These are phyloP conservation scores for Amblyjoppa fuscipennis DNA, from an alignment of 2,888 invertebrate genomes.

Conservation along the genomic window DNA sequence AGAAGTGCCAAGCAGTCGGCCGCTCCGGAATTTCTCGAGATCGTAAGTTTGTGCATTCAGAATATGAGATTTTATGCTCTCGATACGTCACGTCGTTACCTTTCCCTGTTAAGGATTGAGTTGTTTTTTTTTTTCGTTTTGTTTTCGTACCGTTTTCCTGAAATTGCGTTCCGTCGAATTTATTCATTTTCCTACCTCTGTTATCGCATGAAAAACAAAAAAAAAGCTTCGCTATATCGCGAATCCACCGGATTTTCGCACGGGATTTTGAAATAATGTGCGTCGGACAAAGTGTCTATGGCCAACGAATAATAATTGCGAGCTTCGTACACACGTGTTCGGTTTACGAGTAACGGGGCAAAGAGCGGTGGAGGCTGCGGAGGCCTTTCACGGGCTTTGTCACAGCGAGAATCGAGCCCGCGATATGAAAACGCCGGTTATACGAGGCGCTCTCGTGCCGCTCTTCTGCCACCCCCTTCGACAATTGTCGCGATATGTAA, in stretches of 20 bases:
- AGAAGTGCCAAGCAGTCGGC: conserved; percentile 14
- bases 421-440: conserved; percentile 42
- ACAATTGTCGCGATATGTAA: conserved; percentile 26
- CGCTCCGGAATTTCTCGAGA: conserved; percentile 29
- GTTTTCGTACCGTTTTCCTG: background rate
- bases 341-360: conserved; percentile 25
- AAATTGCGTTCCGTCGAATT: background rate
- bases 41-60: conserved; percentile 36
- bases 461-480: background rate
- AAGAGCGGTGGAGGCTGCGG: background rate
- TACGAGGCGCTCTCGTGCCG: conserved; percentile 11
- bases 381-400: conserved; percentile 21
- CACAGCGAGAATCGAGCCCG: conserved; percentile 9
- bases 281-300: conserved; percentile 1
- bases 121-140: background rate
- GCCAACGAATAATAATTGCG: conserved; percentile 31
- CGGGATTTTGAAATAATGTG: background rate
- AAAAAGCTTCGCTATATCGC: background rate
- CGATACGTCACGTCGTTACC: background rate
- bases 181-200: background rate
- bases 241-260: background rate
- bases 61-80: background rate
- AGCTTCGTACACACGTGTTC: conserved; percentile 40
- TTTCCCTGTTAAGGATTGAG: no score
- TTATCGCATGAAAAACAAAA: background rate